Percentiles rank a stretch among this genome's conserved stretches.
Evolutionary conservation across 1,140 invertebrate species (phyloP).

Genomic region (Drosophila watanabei): DNA sequence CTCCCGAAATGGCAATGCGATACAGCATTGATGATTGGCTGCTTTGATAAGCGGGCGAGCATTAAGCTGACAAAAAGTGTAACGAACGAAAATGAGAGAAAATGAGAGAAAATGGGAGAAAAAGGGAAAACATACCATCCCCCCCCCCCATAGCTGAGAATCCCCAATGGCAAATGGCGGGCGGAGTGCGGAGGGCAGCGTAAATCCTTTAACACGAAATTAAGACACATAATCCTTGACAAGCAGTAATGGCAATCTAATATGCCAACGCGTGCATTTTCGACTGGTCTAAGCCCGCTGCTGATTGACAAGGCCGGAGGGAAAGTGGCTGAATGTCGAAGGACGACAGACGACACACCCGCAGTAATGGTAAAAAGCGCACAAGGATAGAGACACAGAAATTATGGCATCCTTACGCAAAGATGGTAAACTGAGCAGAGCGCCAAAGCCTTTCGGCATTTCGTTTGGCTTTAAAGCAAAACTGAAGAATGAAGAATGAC

Average conservation of each 20-base stretch:
- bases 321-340: slow-evolving; percentile 29
- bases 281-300: slow-evolving; percentile 60
- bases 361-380: slow-evolving; percentile 21
- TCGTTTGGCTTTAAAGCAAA: slow-evolving; percentile 50
- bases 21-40: slow-evolving; percentile 81
- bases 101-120: slow-evolving; percentile 49
- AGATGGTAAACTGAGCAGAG: slow-evolving; percentile 29
- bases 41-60: slow-evolving; percentile 73
- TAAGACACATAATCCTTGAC: slow-evolving; percentile 81
- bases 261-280: slow-evolving; percentile 83
- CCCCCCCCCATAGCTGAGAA: not conserved
- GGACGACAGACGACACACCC: not conserved
- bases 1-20: slow-evolving; percentile 49
- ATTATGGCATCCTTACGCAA: slow-evolving; percentile 48
- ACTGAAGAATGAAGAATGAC: slow-evolving; percentile 56
- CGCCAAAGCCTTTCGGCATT: slow-evolving; percentile 63
- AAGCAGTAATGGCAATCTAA: slow-evolving; percentile 83
- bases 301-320: slow-evolving; percentile 65
- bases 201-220: slow-evolving; percentile 84
- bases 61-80: slow-evolving; percentile 82
- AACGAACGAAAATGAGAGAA: slow-evolving; percentile 66
- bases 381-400: slow-evolving; percentile 27
- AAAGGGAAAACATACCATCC: slow-evolving; percentile 24
- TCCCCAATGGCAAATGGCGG: slow-evolving; percentile 20
- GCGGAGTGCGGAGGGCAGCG: slow-evolving; percentile 47